phyloP scores from a whole-genome alignment of 2,888 invertebrate species.

The Trisateles emortualis region DNA sequence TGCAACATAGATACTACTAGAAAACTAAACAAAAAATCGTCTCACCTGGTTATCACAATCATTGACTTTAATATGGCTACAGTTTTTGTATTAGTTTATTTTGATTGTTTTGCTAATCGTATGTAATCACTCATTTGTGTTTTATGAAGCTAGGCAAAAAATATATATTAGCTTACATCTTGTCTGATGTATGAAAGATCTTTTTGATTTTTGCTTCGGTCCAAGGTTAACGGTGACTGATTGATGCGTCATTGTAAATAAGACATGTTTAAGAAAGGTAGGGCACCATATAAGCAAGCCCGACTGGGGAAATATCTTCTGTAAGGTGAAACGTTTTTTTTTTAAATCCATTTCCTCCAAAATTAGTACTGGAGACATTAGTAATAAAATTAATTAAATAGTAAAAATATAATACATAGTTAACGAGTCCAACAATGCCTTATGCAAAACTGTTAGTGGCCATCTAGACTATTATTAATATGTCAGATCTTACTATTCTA shows the following conservation, averaged over 20 bases:
- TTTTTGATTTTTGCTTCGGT: constrained; percentile 7
- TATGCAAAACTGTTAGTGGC: too few relatives aligned
- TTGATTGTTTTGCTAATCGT: constrained; percentile 40
- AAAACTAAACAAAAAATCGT: constrained; percentile 36
- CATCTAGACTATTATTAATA: too few relatives aligned
- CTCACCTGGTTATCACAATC: constrained; percentile 38
- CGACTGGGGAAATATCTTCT: too few relatives aligned
- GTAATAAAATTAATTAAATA: too few relatives aligned
- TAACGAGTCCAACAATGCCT: too few relatives aligned
- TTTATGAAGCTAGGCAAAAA: constrained; percentile 33
- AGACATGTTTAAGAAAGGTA: too few relatives aligned
- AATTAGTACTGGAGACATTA: too few relatives aligned
- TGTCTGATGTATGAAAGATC: constrained; percentile 19
- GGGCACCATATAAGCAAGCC: too few relatives aligned
- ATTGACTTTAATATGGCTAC: constrained; percentile 12
- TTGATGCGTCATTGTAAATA: constrained; percentile 4
- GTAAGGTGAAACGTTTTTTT: too few relatives aligned
- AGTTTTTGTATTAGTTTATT: constrained; percentile 39
- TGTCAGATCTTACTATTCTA: too few relatives aligned
- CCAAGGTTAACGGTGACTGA: constrained; percentile 14
- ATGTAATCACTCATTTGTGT: constrained; percentile 34
- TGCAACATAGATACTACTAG: constrained; percentile 4
- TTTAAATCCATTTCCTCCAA: too few relatives aligned
- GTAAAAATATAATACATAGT: too few relatives aligned
- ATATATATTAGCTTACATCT: constrained; percentile 19